Conservation (phyloP, 2,797 vertebrate species). For the Gymnothorax javanicus region DNA sequence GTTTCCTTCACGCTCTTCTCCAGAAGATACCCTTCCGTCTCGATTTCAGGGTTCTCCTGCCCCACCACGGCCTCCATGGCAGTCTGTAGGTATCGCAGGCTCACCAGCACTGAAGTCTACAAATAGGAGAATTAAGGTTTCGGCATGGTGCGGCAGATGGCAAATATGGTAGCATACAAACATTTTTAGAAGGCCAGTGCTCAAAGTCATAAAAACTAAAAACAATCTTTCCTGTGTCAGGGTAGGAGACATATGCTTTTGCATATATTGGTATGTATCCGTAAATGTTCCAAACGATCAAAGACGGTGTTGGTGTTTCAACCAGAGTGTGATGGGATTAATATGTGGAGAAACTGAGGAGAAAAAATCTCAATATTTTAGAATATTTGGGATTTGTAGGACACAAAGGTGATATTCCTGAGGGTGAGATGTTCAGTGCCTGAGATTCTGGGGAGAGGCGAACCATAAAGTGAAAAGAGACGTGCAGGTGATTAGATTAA, state of each 20-base stretch:
- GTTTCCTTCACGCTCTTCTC: slow-evolving; percentile 78
- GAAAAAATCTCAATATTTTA: not conserved
- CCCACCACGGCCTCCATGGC: slow-evolving; percentile 77
- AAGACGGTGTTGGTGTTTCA: not conserved
- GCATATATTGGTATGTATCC: not conserved
- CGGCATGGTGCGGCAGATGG: not conserved
- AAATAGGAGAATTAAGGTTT: not conserved
- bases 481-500: not conserved
- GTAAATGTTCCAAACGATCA: not conserved
- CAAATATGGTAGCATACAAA: not conserved
- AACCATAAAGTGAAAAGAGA: not conserved
- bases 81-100: slow-evolving; percentile 82
- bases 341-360: not conserved
- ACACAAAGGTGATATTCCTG: not conserved
- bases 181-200: not conserved
- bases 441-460: not conserved
- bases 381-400: not conserved
- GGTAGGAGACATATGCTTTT: not conserved
- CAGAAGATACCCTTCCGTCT: slow-evolving; percentile 82
- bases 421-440: not conserved
- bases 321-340: not conserved
- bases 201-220: not conserved
- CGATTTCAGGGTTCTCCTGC: slow-evolving; percentile 70
- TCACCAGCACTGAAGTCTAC: slow-evolving; percentile 74
- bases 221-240: not conserved